Base-by-base conservation (phyloP, 2,888 invertebrate genomes). In the Dysmachus trigonus region DNA sequence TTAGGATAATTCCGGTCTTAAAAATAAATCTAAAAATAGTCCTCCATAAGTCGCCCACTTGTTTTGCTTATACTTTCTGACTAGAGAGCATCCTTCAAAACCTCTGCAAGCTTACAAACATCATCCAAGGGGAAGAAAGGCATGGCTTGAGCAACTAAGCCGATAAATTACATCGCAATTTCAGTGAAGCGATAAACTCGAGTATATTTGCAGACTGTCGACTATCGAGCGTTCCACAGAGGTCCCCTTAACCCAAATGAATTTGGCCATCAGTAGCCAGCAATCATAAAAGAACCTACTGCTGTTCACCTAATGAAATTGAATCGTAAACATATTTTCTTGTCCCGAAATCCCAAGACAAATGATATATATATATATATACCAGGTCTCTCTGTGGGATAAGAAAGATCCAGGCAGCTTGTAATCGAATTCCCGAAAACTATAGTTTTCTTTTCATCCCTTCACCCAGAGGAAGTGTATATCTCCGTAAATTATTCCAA, bases 271-370 rank as follows among this genome's bases (percentile, higher is more conserved):
- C 31, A 33, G 73, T 35, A 33, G 35, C 33, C 31, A 35, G 18
- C 73, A 10, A 18, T 73, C 73, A 73, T 33, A 73, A 31, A 33
- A 31, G 35, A n/a, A 31, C 73, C 73, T 31, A 30, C 73, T 33
- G 73, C 73, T 73, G 73, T 73, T 73, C 31, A 73, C n/a, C n/a
- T 73, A 73, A 73, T 35, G 73, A 73, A 35, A 33, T 73, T 35
- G 73, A 18, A 35, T 33, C 73, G 18, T 33, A 73, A 73, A 73
- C 73, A 73, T 73, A 35, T 73, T 73, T 73, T 31, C 31, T 35
- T 62, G 27, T 62, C 62, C 62, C 62, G 62, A 62, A 62, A 62
- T 62, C 62, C 62, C 62, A 10, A 62, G 22, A 62, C 62, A 62
- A 62, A 62, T 62, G 62, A 62, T 62, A 27, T 13, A 41, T n/a